phyloP scores from a whole-genome alignment of 2,888 invertebrate species.

The Cerastoderma edule region DNA sequence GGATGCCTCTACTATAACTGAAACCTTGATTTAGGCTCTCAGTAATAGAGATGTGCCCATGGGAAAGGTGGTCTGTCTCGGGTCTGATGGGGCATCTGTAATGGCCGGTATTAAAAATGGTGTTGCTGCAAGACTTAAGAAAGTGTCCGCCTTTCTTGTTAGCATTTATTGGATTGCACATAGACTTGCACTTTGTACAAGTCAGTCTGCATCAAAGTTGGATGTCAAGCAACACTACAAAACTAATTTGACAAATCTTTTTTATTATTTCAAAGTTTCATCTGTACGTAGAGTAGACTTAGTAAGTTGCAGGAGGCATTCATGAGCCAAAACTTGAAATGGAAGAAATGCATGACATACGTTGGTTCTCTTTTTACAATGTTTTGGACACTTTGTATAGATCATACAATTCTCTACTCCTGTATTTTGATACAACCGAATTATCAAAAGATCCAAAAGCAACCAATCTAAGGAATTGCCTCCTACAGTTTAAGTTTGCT shows the following conservation, averaged over 20 bases:
- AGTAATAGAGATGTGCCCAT: slow-evolving; percentile 16
- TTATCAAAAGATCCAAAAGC: no score
- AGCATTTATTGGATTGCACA: slow-evolving; percentile 33
- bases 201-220: slow-evolving; percentile 32
- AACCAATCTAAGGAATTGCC: no score
- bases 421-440: no score
- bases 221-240: slow-evolving; percentile 32
- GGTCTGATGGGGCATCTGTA: slow-evolving; percentile 38
- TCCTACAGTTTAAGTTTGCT: no score
- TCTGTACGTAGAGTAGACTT: slow-evolving; percentile 25
- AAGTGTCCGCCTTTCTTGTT: slow-evolving; percentile 13
- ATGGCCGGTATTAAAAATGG: slow-evolving; percentile 39
- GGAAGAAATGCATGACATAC: slow-evolving; percentile 37
- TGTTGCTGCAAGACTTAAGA: slow-evolving; percentile 26
- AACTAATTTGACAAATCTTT: slow-evolving; percentile 22
- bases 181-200: slow-evolving; percentile 32
- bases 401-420: no score
- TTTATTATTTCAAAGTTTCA: slow-evolving; percentile 34
- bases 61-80: slow-evolving; percentile 25
- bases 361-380: slow-evolving; percentile 43
- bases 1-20: slow-evolving; percentile 14
- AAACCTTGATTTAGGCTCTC: neutral
- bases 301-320: slow-evolving; percentile 31
- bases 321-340: slow-evolving; percentile 32
- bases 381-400: slow-evolving; percentile 30